Base-by-base conservation (phyloP, 1,140 invertebrate genomes). In the Caenorhabditis briggsae region DNA sequence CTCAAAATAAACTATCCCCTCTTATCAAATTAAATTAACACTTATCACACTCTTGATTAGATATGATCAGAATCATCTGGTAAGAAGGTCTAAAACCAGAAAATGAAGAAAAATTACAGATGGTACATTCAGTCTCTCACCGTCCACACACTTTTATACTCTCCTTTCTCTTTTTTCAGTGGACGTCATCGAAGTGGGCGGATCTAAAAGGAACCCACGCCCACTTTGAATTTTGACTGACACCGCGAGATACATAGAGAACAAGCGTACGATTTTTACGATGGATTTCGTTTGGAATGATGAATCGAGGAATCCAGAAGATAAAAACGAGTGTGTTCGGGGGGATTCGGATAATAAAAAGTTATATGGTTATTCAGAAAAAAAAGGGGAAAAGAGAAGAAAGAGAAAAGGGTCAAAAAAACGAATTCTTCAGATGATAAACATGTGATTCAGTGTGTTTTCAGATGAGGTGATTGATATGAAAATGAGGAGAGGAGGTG, bases 321-420 rank as follows among this genome's bases (percentile, higher is more conserved):
- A 16, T 12, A 23, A 61, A 61, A 61, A 61, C 23, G 59, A 61
- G 14, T 61, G 59, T n/a, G 56, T 16, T 16, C 11, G 8, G 14
- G 8, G 14, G 64, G 64, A 43, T 25, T 61, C 23, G 64, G 70
- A 78, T 78, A 46, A 78, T 78, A 78, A 78, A 70, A 78, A 50
- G 64, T 70, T 46, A 70, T 78, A 46, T 70, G 33, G 64, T 70
- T 50, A 46, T 46, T 48, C 70, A 50, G n/a, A 50, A 78, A 78
- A 78, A n/a, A 78, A 9, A 20, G 16, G 16, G 16, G n/a, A 64
- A 33, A 64, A 9, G 23, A n/a, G 16, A 7, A 58, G 33, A 33
- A 64, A 8, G 59, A 46, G 64, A 70, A 70, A 41, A 70, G 59
- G 59, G 59, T 64, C 59, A 64, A 64, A 8, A 58, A 58, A 16